phyloP scores from a whole-genome alignment of 2,888 invertebrate genomes.

The Neocrepidodera transversa region DNA sequence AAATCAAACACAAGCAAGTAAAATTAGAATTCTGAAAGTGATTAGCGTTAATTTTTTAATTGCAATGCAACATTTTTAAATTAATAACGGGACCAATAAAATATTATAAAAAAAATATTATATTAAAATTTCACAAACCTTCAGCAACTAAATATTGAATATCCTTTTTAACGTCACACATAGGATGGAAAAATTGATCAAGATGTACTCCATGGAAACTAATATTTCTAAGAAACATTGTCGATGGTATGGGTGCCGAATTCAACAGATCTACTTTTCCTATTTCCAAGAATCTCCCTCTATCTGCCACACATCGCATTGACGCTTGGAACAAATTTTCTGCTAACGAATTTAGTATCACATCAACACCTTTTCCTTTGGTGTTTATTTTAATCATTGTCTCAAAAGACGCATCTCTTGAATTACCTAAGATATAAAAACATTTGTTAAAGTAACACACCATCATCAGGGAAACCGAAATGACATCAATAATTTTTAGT shows the following conservation, averaged over 20 bases:
- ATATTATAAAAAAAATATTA: too few species aligned
- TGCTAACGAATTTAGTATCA: constrained; percentile 88
- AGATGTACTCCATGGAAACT: constrained; percentile 81
- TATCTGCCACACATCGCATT: constrained; percentile 65
- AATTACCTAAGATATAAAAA: constrained; percentile 69
- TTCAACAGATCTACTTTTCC: constrained; percentile 81
- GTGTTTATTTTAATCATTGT: constrained; percentile 82
- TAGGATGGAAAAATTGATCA: constrained; percentile 68
- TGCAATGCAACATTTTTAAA: too few species aligned
- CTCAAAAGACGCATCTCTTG: constrained; percentile 87
- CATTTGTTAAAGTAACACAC: not conserved
- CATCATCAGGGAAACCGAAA: not conserved
- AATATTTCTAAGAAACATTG: constrained; percentile 73
- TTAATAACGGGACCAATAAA: too few species aligned
- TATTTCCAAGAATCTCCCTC: constrained; percentile 82
- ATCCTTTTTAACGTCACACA: constrained; percentile 61
- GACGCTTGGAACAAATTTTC: constrained; percentile 86
- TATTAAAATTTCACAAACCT: too few species aligned
- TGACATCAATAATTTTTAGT: not conserved
- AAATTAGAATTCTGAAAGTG: too few species aligned
- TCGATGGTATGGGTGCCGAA: constrained; percentile 68
- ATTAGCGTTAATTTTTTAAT: too few species aligned
- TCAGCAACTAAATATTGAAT: constrained; percentile 65
- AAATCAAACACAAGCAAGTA: too few species aligned
- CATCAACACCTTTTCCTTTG: constrained; percentile 85